Percentiles rank a stretch among this genome's conserved stretches.
phyloP scores from a whole-genome alignment of 2,113 vertebrate species.

The Trogon surrucura region DNA sequence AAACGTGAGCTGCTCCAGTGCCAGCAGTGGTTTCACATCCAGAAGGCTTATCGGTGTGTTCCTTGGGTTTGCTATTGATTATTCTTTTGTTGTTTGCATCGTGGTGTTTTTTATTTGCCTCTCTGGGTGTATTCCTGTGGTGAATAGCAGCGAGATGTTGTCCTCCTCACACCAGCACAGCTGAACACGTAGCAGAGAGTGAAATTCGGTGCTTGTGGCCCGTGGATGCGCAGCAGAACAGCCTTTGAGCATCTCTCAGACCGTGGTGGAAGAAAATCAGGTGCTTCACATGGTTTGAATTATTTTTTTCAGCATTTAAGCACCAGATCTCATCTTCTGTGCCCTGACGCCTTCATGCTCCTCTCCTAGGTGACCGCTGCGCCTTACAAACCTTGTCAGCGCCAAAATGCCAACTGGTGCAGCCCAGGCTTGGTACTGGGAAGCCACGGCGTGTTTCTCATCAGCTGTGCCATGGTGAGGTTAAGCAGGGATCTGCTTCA shows the following conservation, averaged over 20 bases:
- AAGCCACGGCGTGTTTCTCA: not conserved
- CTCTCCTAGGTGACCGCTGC: rapidly evolving
- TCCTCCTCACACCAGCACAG: not conserved
- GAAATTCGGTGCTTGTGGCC: rapidly evolving
- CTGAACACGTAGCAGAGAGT: rapidly evolving
- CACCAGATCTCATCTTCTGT: not conserved
- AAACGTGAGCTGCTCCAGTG: not conserved
- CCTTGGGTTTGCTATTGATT: not conserved
- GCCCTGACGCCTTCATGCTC: not conserved
- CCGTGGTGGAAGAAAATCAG: rapidly evolving
- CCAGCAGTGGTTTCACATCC: not conserved
- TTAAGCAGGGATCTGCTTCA: not conserved
- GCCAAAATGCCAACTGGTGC: rapidly evolving
- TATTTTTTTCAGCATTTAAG: not conserved
- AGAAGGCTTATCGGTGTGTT: rapidly evolving
- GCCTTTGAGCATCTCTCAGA: not conserved
- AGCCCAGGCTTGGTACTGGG: not conserved
- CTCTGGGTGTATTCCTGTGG: not conserved
- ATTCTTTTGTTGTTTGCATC: not conserved
- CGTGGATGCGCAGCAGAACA: not conserved
- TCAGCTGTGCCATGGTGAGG: not conserved
- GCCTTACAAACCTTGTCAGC: not conserved
- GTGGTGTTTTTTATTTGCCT: not conserved
- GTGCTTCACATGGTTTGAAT: rapidly evolving
- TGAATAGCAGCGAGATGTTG: not conserved